Conservation (phyloP, 1,140 invertebrate genomes). For the Druon quercuslanigerum region DNA sequence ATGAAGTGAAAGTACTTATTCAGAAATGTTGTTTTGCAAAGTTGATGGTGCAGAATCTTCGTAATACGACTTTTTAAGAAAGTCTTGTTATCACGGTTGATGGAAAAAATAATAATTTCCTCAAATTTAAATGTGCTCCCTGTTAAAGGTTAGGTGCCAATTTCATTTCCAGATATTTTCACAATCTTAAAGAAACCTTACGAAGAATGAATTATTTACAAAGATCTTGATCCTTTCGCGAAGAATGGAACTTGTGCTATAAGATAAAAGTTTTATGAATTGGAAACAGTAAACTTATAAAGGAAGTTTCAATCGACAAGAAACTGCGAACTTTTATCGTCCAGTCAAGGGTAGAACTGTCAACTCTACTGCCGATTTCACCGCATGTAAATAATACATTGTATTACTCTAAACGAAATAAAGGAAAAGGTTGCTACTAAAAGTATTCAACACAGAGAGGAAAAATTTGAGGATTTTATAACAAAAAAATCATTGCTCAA, state of each 20-base stretch:
- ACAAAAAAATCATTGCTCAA: too few species aligned
- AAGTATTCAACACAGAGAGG: too few species aligned
- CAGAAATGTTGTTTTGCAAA: too few species aligned
- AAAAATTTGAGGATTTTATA: too few species aligned
- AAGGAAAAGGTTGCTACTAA: background rate
- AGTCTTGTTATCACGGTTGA: too few species aligned
- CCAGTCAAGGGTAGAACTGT: constrained; percentile 5
- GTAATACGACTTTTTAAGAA: too few species aligned
- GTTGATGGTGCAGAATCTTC: too few species aligned
- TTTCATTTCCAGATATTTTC: too few species aligned
- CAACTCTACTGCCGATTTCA: constrained; percentile 18
- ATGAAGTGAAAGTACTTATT: too few species aligned
- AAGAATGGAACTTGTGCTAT: background rate
- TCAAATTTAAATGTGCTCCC: too few species aligned
- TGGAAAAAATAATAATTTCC: too few species aligned
- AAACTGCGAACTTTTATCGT: constrained; percentile 15
- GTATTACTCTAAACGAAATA: background rate
- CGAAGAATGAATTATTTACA: constrained; percentile 15
- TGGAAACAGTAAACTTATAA: constrained; percentile 17
- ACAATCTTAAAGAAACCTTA: background rate
- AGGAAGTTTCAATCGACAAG: constrained; percentile 28
- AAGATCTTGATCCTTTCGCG: background rate
- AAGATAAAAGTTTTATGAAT: constrained; percentile 30
- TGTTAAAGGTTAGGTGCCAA: too few species aligned
- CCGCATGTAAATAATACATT: background rate